Evolutionary conservation across 2,888 invertebrate genomes (phyloP).

Genomic region (Melanophora roralis): DNA sequence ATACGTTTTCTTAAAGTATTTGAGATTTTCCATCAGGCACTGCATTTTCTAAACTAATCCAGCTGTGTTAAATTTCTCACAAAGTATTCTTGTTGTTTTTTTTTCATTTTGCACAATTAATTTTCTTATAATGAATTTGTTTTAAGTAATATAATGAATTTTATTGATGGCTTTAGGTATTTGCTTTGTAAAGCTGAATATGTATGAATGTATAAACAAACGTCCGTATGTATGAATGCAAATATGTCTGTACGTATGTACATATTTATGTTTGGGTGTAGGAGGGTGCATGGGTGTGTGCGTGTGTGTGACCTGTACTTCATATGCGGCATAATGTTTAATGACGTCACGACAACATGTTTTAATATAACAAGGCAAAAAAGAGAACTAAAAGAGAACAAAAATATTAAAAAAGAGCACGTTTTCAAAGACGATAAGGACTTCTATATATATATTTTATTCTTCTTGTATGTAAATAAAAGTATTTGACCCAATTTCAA

Average conservation of each 20-base stretch:
- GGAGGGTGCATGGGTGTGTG: background rate
- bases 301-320: conserved; percentile 12
- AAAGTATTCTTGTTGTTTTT: too few relatives aligned
- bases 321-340: conserved; percentile 46
- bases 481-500: conserved; percentile 54
- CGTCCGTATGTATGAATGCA: background rate
- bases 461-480: conserved; percentile 9
- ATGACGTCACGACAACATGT: conserved; percentile 43
- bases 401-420: conserved; percentile 17
- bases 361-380: conserved; percentile 2
- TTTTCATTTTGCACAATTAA: too few relatives aligned
- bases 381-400: conserved; percentile 12
- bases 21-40: too few relatives aligned
- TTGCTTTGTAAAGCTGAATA: too few relatives aligned
- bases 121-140: too few relatives aligned
- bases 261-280: background rate
- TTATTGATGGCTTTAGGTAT: too few relatives aligned
- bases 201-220: background rate
- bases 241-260: background rate
- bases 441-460: background rate
- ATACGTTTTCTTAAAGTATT: too few relatives aligned
- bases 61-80: too few relatives aligned
- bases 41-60: too few relatives aligned
- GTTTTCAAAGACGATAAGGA: conserved; percentile 1
- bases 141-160: too few relatives aligned